Evolutionary conservation across 2,888 invertebrate species (phyloP), one percentile per base, ranked within the genome.

Genomic region (Neocrepidodera transversa): DNA sequence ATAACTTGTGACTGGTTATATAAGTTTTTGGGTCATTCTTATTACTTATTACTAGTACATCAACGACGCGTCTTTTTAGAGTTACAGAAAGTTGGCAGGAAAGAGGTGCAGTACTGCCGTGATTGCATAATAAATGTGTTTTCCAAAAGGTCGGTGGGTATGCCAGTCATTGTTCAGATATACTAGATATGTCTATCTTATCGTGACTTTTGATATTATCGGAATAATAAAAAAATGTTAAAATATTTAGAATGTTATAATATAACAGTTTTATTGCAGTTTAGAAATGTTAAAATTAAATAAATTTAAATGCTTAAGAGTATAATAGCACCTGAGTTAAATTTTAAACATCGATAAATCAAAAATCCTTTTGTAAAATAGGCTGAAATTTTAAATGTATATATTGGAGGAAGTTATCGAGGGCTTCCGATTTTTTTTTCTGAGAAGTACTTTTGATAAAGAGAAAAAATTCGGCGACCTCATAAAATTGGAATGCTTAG

Each of bases 11-110:
- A 32, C 23, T n/a, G n/a, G 1, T 6, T 35, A 11, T 32, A 1
- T 7, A 35, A 48, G 17, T 48, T 48, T 48, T 48, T 48, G 48
- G 48, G 48, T 48, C 48, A 48, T n/a, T 47, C 30, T 47, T 30
- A 14, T 45, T 45, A 26, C 45, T 23, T 6, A 23, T 23, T 23
- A 28, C 30, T 17, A 30, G 48, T 35, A 18, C 35, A 35, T 35
- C 32, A 18, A 35, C 32, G 35, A 23, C 18, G 35, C 47, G 17
- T 20, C 7, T 32, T 30, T n/a, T 47, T 18, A 35, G 10, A 18
- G 17, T 35, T 11, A 35, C 30, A 35, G 32, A 20, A 32, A 35
- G n/a, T 35, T 10, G 17, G 13, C 48, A 35, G 32, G 35, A 18
- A 48, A 48, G 18, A 48, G 48, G 48, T 48, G 48, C 48, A 48